Evolutionary conservation across 2,797 vertebrate genomes (phyloP), one percentile per base, ranked within the genome.

Genomic region (Protosalanx chinensis): DNA sequence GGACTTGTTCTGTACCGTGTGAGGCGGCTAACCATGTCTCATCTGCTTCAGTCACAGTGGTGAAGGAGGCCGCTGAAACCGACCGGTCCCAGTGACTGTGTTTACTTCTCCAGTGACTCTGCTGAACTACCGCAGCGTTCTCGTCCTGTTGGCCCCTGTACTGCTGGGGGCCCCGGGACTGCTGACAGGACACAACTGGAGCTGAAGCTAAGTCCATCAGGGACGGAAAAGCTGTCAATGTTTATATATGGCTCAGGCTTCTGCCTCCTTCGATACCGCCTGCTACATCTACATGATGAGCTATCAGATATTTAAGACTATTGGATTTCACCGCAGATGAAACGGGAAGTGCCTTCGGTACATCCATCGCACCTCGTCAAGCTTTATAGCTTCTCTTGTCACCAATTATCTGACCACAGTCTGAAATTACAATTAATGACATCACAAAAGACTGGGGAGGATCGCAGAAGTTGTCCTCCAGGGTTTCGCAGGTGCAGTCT

Each of bases 201-300:
- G 6, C 70, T 32, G 63, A 76, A 64, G 75, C 73, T n/a, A 16
- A n/a, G 23, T 67, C 71, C 79, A 62, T 81, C 76, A 67, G 76
- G 76, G 72, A 84, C 76, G 77, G 84, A 77, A 77, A 79, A 76
- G 81, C 79, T 82, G 71, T 71, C 81, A 70, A 67, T 79, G 83
- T 85, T 82, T 83, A 72, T 74, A 70, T 68, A 60, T 57, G n/a
- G 72, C 79, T 77, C 46, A 74, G 69, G 77, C 74, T 72, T 74
- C 75, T 23, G 49, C 73, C n/a, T 15, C 18, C 30, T 5, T 5
- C 72, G 73, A 83, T 75, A 76, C 15, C 85, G 76, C 74, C 71
- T 72, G 77, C 67, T 75, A 69, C 79, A 80, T 85, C 75, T 83
- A 77, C 76, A 76, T 76, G 73, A 77, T 76, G 73, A 71, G 67